These are phyloP conservation scores for Galerucella calmariensis DNA, from an alignment of 2,888 invertebrate species.

Conservation along the genomic window DNA sequence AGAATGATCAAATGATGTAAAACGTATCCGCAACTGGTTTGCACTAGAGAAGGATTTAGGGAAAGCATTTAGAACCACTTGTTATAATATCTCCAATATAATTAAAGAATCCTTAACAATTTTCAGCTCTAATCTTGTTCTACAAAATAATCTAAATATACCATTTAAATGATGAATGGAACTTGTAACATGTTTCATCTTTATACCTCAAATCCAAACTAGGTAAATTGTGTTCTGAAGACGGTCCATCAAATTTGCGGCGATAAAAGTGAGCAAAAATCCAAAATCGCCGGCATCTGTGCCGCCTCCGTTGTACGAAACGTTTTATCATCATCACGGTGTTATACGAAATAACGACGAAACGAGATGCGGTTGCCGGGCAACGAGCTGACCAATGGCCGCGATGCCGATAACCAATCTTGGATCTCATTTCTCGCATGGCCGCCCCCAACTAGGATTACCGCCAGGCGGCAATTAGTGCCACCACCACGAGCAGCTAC, in stretches of 20 bases:
- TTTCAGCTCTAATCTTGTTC: too few relatives aligned
- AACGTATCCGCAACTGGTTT: too few relatives aligned
- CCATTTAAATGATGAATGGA: too few relatives aligned
- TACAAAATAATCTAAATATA: too few relatives aligned
- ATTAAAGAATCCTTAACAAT: too few relatives aligned
- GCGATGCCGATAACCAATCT: conserved; percentile 65
- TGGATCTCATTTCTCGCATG: conserved; percentile 65
- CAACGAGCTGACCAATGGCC: conserved; percentile 62
- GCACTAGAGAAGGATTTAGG: too few relatives aligned
- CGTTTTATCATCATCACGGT: conserved; percentile 31
- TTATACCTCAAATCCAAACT: not conserved
- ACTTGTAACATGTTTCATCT: too few relatives aligned
- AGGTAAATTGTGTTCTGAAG: not conserved
- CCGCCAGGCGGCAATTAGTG: conserved; percentile 55
- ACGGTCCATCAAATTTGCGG: conserved; percentile 1
- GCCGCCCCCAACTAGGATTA: conserved; percentile 61
- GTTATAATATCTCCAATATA: too few relatives aligned
- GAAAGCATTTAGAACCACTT: too few relatives aligned
- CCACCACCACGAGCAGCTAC: conserved; percentile 26
- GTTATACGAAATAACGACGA: conserved; percentile 54
- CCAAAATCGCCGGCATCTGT: conserved; percentile 18
- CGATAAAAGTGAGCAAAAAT: conserved; percentile 30
- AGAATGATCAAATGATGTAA: too few relatives aligned
- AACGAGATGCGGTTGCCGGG: conserved; percentile 59
- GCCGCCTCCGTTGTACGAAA: conserved; percentile 34